These are phyloP conservation scores for Tipula lateralis DNA, from an alignment of 2,888 invertebrate genomes.

Conservation along the genomic window DNA sequence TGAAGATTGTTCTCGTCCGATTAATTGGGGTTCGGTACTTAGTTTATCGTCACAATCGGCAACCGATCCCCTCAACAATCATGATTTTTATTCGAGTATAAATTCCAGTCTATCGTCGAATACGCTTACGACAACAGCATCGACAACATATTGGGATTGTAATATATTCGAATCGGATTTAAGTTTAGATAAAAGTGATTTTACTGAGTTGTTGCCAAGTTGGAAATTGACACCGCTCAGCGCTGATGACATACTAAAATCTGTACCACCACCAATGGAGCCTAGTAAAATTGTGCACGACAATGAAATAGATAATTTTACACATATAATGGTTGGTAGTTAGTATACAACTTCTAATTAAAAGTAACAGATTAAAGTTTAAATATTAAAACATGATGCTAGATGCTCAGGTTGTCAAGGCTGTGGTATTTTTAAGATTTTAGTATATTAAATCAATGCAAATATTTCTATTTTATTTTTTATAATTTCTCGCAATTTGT, in stretches of 20 bases:
- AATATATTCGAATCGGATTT: conserved; percentile 51
- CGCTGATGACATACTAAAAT: conserved; percentile 52
- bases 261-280: conserved; percentile 44
- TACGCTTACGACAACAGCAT: conserved; percentile 35
- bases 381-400: conserved; percentile 33
- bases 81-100: conserved; percentile 59
- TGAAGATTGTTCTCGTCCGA: conserved; percentile 68
- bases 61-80: conserved; percentile 74
- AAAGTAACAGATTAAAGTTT: conserved; percentile 28
- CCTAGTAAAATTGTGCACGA: conserved; percentile 44
- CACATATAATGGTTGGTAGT: conserved; percentile 55
- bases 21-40: conserved; percentile 88
- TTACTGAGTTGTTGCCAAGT: conserved; percentile 51
- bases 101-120: conserved; percentile 38
- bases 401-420: conserved; percentile 49
- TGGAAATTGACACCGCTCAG: conserved; percentile 54
- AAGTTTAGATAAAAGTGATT: conserved; percentile 49
- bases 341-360: conserved; percentile 44
- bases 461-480: background rate
- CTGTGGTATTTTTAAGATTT: conserved; percentile 30
- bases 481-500: background rate
- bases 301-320: conserved; percentile 53
- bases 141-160: conserved; percentile 43
- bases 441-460: background rate
- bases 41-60: conserved; percentile 82